Evolutionary conservation across 1,140 invertebrate species (phyloP).

Genomic region (Drosophila melanica): DNA sequence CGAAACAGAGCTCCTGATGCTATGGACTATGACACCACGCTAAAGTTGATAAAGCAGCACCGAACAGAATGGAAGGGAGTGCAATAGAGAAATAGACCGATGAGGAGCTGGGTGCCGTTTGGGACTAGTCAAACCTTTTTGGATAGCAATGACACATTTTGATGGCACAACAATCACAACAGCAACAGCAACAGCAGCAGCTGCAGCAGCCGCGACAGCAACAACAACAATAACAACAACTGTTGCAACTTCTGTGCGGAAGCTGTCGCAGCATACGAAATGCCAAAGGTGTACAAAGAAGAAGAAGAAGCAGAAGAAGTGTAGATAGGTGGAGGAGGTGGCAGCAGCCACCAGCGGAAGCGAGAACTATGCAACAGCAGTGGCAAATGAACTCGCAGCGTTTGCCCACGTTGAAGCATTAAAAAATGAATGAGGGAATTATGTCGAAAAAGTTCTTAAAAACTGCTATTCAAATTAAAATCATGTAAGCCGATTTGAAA

Average conservation of each 20-base stretch:
- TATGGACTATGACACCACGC: slow-evolving; percentile 20
- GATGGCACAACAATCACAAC: slow-evolving; percentile 49
- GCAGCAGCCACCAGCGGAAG: slow-evolving; percentile 32
- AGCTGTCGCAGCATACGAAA: slow-evolving; percentile 39
- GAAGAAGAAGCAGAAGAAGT: neutral
- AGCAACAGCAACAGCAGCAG: slow-evolving; percentile 12
- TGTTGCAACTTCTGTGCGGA: slow-evolving; percentile 37
- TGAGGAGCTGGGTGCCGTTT: neutral
- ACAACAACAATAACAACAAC: slow-evolving; percentile 14
- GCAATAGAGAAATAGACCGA: neutral
- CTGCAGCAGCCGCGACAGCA: slow-evolving; percentile 8
- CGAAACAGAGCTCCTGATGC: neutral
- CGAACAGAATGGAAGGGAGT: neutral
- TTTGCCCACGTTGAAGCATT: neutral
- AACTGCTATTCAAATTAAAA: neutral
- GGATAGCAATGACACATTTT: slow-evolving; percentile 54
- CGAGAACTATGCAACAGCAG: slow-evolving; percentile 2
- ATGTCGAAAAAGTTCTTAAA: neutral
- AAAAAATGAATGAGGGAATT: slow-evolving; percentile 8
- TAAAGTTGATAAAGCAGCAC: slow-evolving; percentile 8
- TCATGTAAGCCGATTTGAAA: neutral
- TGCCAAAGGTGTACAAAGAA: slow-evolving; percentile 35
- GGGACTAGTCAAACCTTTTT: slow-evolving; percentile 25
- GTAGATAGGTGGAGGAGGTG: too few species aligned
- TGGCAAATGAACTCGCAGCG: slow-evolving; percentile 27